A percentile compares a stretch with the other conserved stretches of the same genome.
phyloP scores from a whole-genome alignment of 2,797 vertebrate genomes.

The Hypotaenidia okinawae region DNA sequence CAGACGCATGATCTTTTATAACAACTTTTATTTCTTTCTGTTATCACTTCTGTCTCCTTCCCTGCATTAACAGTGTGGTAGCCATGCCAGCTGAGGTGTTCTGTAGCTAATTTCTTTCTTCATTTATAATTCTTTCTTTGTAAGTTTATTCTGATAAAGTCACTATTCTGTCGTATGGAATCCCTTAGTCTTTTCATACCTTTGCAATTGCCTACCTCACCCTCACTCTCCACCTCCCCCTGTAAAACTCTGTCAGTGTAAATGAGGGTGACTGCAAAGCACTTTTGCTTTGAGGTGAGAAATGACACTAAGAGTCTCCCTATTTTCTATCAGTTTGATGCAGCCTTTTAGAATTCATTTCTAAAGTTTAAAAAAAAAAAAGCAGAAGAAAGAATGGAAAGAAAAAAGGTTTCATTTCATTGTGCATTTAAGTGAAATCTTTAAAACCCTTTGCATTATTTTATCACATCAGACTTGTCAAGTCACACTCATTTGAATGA shows the following conservation, averaged over 20 bases:
- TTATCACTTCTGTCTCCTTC: not conserved
- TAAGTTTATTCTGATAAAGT: not conserved
- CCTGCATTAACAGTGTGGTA: not conserved
- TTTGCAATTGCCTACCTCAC: not conserved
- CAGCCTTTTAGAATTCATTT: not conserved
- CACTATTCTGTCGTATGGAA: not conserved
- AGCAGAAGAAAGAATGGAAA: rapidly evolving
- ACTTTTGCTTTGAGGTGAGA: not conserved
- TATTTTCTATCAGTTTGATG: not conserved
- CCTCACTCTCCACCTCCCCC: no score
- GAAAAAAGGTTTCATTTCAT: conserved; percentile 25
- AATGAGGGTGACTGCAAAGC: not conserved
- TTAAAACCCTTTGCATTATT: conserved; percentile 57
- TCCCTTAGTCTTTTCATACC: not conserved
- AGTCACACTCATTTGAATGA: conserved; percentile 77
- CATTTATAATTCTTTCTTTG: not conserved
- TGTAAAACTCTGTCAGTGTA: not conserved
- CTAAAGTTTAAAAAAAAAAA: not conserved
- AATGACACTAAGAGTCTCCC: not conserved
- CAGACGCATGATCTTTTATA: not conserved
- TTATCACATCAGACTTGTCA: conserved; percentile 69
- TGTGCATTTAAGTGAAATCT: conserved; percentile 49
- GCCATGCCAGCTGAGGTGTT: not conserved
- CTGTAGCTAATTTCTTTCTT: not conserved
- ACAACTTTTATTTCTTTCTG: not conserved